Percentiles rank a stretch among this genome's conserved stretches.
Evolutionary conservation across 2,797 vertebrate genomes (phyloP).

Genomic region (Cynopterus sphinx): DNA sequence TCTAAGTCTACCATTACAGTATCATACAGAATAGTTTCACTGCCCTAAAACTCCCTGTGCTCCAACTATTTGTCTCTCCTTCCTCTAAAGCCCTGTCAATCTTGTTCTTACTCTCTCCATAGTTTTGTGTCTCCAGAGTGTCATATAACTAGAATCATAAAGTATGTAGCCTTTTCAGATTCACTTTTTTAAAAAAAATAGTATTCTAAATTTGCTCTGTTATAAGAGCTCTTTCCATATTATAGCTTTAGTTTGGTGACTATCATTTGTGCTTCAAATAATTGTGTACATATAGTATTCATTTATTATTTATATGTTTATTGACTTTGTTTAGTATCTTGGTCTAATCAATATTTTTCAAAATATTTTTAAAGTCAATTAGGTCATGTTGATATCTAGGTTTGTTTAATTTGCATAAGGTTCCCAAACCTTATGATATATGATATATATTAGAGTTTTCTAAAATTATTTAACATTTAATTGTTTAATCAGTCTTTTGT

Average conservation of each 20-base stretch:
- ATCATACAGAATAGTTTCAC: too few relatives aligned
- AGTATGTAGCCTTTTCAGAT: background rate
- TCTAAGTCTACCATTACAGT: background rate
- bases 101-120: background rate
- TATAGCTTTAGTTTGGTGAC: background rate
- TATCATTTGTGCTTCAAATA: background rate
- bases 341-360: background rate
- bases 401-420: background rate
- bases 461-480: background rate
- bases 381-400: background rate
- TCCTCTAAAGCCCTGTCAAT: background rate
- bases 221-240: background rate
- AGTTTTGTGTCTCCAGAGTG: background rate
- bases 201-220: background rate
- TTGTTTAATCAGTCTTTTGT: background rate
- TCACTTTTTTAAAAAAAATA: background rate
- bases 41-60: background rate
- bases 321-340: background rate
- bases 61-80: background rate
- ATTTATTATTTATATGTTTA: background rate
- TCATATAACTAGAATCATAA: background rate
- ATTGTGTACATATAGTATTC: background rate
- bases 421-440: background rate
- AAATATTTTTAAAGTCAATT: background rate
- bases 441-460: background rate